A percentile compares a stretch with the other conserved stretches of the same genome.
phyloP scores from a whole-genome alignment of 2,888 invertebrate species.

The Agrenia bidenticulata region DNA sequence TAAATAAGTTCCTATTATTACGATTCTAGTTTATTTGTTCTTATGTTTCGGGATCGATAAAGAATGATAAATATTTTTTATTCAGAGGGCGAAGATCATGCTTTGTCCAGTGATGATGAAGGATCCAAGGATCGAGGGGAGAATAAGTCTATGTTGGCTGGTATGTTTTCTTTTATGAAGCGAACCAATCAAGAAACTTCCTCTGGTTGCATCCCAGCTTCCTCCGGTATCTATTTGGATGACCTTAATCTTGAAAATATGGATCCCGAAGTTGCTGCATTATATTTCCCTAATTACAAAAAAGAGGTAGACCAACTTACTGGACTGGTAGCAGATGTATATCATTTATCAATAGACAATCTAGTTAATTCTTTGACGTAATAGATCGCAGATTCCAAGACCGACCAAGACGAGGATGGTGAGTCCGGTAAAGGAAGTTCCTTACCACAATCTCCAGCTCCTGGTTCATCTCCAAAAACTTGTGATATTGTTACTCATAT shows the following conservation, averaged over 20 bases:
- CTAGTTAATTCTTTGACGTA: constrained; percentile 15
- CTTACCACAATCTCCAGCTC: constrained; percentile 79
- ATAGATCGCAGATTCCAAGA: constrained; percentile 19
- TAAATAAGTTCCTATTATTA: not conserved
- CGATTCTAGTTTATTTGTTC: too few species aligned
- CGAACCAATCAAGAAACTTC: constrained; percentile 59
- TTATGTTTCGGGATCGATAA: too few species aligned
- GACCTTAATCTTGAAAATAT: constrained; percentile 85
- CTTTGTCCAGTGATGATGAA: constrained; percentile 58
- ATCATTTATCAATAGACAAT: constrained; percentile 11
- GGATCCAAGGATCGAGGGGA: constrained; percentile 42
- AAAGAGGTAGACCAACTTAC: constrained; percentile 46
- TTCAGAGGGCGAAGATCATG: constrained; percentile 31
- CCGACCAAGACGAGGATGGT: constrained; percentile 77
- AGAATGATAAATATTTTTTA: too few species aligned
- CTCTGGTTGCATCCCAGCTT: constrained; percentile 58
- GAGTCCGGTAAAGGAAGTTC: constrained; percentile 97
- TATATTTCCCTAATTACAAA: constrained; percentile 70
- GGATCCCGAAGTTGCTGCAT: constrained; percentile 86
- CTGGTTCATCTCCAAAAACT: constrained; percentile 49
- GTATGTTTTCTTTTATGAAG: constrained; percentile 92
- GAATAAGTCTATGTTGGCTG: constrained; percentile 73
- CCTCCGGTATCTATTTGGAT: constrained; percentile 83
- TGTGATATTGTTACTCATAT: constrained; percentile 38
- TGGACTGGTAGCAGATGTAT: too few species aligned